Conservation (phyloP, 2,797 vertebrate species). For the Hyperoplus lanceolatus region DNA sequence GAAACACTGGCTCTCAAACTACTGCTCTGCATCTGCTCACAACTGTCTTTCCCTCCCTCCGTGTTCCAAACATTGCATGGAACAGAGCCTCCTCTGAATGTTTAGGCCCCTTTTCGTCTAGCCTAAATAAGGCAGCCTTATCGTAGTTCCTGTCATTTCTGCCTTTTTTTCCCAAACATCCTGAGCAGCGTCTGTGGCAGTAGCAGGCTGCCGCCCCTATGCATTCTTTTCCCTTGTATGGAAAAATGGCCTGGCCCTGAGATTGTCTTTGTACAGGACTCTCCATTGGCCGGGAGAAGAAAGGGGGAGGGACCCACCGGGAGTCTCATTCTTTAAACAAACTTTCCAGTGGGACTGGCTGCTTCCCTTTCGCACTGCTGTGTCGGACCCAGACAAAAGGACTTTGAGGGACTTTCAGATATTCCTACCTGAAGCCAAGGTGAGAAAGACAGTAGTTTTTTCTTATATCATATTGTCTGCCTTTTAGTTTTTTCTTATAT, state of each 20-base stretch:
- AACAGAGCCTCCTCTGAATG: conserved; percentile 54
- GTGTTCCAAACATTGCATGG: conserved; percentile 51
- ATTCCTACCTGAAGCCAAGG: conserved; percentile 81
- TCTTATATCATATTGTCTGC: not conserved
- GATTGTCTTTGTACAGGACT: conserved; percentile 77
- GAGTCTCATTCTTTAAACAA: conserved; percentile 83
- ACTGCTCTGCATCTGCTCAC: conserved; percentile 68
- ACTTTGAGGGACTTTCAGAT: conserved; percentile 64
- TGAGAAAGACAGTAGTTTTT: conserved; percentile 72
- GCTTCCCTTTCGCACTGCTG: conserved; percentile 75
- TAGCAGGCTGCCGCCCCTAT: conserved; percentile 61
- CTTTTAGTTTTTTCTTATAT: not conserved
- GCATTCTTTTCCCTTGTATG: conserved; percentile 93
- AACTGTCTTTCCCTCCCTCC: conserved; percentile 38
- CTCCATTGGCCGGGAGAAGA: conserved; percentile 76
- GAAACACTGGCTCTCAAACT: conserved; percentile 45
- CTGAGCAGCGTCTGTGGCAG: conserved; percentile 67
- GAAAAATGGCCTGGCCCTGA: conserved; percentile 84
- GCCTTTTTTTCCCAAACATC: conserved; percentile 82
- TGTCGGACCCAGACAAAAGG: conserved; percentile 71
- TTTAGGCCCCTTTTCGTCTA: conserved; percentile 71
- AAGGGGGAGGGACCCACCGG: conserved; percentile 70
- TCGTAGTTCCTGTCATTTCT: conserved; percentile 87
- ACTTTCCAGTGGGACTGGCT: conserved; percentile 82
- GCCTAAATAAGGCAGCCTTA: conserved; percentile 89